phyloP scores from a whole-genome alignment of 2,888 invertebrate genomes.

The Brachylomia viminalis region DNA sequence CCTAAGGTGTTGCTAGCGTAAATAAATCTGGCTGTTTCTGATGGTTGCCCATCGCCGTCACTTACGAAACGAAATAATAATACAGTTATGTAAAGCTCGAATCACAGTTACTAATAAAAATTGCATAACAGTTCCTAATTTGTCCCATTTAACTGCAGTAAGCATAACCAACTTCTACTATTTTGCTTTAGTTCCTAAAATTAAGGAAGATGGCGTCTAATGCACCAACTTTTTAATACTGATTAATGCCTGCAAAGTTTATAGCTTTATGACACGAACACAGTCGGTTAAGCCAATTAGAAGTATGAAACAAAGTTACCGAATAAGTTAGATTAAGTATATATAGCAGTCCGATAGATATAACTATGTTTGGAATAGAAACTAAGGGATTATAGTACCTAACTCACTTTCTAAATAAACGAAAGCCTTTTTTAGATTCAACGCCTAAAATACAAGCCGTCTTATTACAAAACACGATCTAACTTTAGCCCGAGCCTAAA shows the following conservation, averaged over 20 bases:
- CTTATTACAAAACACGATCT: too few relatives aligned
- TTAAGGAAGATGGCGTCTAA: conserved; percentile 18
- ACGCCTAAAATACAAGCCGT: background rate
- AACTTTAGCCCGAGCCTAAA: too few relatives aligned
- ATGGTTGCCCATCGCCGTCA: background rate
- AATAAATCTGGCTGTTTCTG: background rate
- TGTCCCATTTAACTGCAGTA: background rate
- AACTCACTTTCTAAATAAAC: background rate
- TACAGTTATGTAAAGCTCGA: too few relatives aligned
- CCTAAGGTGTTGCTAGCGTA: background rate
- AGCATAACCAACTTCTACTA: background rate
- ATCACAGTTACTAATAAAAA: background rate
- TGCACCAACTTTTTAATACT: conserved; percentile 48
- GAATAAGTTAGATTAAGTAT: conserved; percentile 12
- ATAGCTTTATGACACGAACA: conserved; percentile 41
- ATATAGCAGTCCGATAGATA: background rate
- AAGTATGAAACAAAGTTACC: conserved; percentile 41
- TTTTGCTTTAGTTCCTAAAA: conserved; percentile 21
- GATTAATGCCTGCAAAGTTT: conserved; percentile 49
- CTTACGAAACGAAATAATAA: background rate
- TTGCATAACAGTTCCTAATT: background rate
- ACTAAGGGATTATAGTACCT: background rate
- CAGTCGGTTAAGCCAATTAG: conserved; percentile 29
- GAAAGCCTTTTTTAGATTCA: background rate
- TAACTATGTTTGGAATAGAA: background rate